Evolutionary conservation across 92 coral and sea anemone species (phyloP), one percentile per base, ranked within the genome.

Genomic region (Virgularia gustaviana): DNA sequence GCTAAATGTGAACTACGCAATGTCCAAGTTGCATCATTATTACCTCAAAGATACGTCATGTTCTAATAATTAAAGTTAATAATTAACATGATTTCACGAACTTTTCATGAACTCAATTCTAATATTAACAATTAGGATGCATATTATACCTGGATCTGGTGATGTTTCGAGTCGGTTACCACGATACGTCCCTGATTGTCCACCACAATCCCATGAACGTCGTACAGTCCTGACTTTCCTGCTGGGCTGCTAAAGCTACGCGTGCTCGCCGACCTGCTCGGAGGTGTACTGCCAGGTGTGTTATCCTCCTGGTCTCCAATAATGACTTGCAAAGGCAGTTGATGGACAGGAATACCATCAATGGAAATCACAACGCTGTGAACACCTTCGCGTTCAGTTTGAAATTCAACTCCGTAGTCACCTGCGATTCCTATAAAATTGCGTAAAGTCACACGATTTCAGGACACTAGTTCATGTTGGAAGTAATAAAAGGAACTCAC

Each of bases 161-260:
- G 98, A 59, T 88, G 86, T 8, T 89, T 87, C 7, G 96, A 81
- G 65, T 92, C 98, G 19, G 92, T 88, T 22, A 85, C 98, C 31
- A 92, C 84, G 71, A 92, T 91, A 79, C 87, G 84, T 24, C 98
- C 94, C 4, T 82, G 57, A 35, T 65, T 79, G 68, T 85, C 90
- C 23, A 85, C 83, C 42, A 89, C 94, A 23, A 92, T 95, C 47
- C 95, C 98, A 55, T 87, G 94, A 44, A 95, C 96, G 63, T 92
- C 98, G 29, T 84, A 82, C 34, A 92, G 85, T 64, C 67, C 83
- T 1, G n/a, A n/a, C n/a, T n/a, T n/a, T n/a, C n/a, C 37, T 30
- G 44, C 27, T 34, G 34, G 34, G 2, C 66, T 60, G 34, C 29
- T 35, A 25, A 60, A 31, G 37, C 66, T 33, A 30, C 43, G 66